A percentile compares a stretch with the other conserved stretches of the same genome.
Conservation (phyloP, 2,888 invertebrate species). For the Chrysotoxum bicinctum region DNA sequence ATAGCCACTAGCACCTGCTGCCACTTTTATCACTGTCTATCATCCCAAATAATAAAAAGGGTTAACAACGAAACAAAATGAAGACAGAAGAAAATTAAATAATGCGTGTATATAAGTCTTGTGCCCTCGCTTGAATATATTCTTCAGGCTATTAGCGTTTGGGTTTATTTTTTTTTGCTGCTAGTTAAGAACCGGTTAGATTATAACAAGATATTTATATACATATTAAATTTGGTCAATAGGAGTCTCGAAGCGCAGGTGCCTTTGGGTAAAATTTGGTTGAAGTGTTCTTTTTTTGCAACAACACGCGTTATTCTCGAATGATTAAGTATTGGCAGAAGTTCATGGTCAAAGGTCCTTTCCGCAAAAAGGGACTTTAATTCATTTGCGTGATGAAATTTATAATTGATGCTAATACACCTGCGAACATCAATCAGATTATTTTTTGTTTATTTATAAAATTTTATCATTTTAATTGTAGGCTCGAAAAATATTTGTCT, state of each 20-base stretch:
- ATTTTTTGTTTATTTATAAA: neutral
- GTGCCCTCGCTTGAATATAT: slow-evolving; percentile 8
- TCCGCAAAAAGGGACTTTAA: neutral
- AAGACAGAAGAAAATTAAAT: neutral
- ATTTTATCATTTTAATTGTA: neutral
- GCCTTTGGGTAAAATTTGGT: neutral
- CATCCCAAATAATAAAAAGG: slow-evolving; percentile 31
- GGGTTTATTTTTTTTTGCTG: neutral
- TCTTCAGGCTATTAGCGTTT: neutral
- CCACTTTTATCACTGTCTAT: slow-evolving; percentile 44
- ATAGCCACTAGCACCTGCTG: slow-evolving; percentile 48
- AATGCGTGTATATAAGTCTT: slow-evolving; percentile 9
- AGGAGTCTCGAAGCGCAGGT: slow-evolving; percentile 1
- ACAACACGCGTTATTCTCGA: neutral
- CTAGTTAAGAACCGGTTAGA: slow-evolving; percentile 20
- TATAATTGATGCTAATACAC: neutral
- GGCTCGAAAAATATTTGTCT: neutral
- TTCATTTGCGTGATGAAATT: neutral
- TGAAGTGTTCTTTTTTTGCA: neutral
- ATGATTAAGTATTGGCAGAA: slow-evolving; percentile 9
- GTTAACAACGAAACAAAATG: slow-evolving; percentile 32
- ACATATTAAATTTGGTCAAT: neutral
- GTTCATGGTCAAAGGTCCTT: slow-evolving; percentile 13
- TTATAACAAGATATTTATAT: neutral
- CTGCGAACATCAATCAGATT: slow-evolving; percentile 1